Base-by-base conservation (phyloP, 2,888 invertebrate species). In the Cordilura impudica region DNA sequence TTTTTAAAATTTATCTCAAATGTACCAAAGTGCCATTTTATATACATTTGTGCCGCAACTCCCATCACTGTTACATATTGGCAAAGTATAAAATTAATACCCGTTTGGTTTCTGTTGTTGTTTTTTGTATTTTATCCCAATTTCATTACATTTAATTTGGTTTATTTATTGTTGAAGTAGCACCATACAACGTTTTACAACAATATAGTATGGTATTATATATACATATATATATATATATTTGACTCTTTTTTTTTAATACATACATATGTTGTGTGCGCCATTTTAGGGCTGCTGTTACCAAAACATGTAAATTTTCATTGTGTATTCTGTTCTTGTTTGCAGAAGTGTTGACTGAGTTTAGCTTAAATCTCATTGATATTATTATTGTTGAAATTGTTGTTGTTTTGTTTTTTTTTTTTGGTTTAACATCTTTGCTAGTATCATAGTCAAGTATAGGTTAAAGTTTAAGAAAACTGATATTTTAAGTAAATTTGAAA, bases 91-190 rank as follows among this genome's bases (percentile, higher is more conserved):
- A 39, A 39, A 39, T 39, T 39, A 39, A 39, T 39, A 26, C 21
- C 18, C 3, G 8, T 31, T 12, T 23, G 4, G 18, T 53, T 53
- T 2, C 16, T 26, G 26, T 53, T 53, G 51, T 53, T 16, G 8
- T 31, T 21, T 31, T 31, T 31, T 51, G n/a, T n/a, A n/a, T n/a
- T 31, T 71, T 47, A n/a, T 67, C 31, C 23, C 54, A 66, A 72
- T 47, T 66, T 45, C 43, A 70, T 74, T 70, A 78, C n/a, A n/a
- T 78, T 70, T 61, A 70, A 74, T 74, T 78, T 70, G 69, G 65
- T 70, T 66, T 74, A 74, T 70, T 73, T 60, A 70, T 58, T 63
- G 49, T 54, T 73, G 18, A 43, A 14, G 39, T 18, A 63, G 53
- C 51, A 60, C n/a, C 8, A 29, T 29, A 29, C 29, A 29, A 29